Conservation (phyloP, 2,113 vertebrate genomes). For the Bos javanicus region DNA sequence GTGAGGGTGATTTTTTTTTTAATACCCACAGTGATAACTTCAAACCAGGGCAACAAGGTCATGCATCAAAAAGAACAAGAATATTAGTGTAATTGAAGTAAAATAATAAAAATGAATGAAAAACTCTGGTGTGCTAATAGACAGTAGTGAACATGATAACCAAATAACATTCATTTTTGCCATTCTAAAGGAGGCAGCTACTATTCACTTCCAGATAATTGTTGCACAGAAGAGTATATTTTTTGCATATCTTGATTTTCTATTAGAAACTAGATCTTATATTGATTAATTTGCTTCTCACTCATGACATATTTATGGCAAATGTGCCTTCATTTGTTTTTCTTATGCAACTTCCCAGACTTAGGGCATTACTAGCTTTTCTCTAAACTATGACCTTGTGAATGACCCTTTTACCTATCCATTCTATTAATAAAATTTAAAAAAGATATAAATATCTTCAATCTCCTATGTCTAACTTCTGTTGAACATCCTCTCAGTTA, state of each 20-base stretch:
- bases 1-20: neutral
- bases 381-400: neutral
- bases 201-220: neutral
- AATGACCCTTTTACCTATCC: neutral
- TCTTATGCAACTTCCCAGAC: neutral
- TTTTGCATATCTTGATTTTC: neutral
- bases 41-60: neutral
- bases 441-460: neutral
- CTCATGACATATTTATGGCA: neutral
- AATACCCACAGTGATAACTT: neutral
- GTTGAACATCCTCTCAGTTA: neutral
- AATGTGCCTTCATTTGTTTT: neutral
- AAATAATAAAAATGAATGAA: neutral
- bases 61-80: neutral
- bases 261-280: neutral
- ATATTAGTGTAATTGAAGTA: neutral
- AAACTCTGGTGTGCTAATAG: neutral
- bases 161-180: neutral
- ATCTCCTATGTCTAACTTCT: neutral
- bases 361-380: neutral
- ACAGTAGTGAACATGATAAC: rapidly evolving
- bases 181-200: neutral
- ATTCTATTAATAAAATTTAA: neutral
- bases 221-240: neutral
- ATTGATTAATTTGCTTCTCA: neutral